Conservation (phyloP, 2,113 vertebrate genomes). For the Sebastes fasciatus region DNA sequence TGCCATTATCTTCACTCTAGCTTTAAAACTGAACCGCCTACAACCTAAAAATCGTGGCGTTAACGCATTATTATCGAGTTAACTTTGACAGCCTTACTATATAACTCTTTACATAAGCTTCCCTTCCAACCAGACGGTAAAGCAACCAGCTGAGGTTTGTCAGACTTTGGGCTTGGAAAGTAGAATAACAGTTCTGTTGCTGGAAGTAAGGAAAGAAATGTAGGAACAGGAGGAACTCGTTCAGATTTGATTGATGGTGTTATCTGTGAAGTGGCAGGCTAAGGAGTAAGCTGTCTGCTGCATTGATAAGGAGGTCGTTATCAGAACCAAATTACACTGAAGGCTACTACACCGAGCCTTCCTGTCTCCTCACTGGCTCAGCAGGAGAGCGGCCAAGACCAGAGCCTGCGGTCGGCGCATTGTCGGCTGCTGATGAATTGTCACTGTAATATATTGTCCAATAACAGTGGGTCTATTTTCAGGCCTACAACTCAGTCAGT, state of each 20-base stretch:
- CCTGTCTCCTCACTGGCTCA: slow-evolving; percentile 36
- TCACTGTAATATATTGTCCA: slow-evolving; percentile 63
- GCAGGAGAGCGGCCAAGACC: slow-evolving; percentile 46
- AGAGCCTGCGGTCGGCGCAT: slow-evolving; percentile 48
- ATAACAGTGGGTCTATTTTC: slow-evolving; percentile 70
- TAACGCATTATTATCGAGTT: too few species aligned
- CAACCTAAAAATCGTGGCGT: too few species aligned
- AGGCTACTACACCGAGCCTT: slow-evolving; percentile 37
- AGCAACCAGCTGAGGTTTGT: slow-evolving; percentile 42
- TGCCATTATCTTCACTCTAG: too few species aligned
- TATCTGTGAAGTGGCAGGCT: slow-evolving; percentile 65
- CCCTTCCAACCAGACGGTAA: neutral
- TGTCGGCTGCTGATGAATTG: slow-evolving; percentile 68
- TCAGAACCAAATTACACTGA: slow-evolving; percentile 50
- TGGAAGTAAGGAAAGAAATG: slow-evolving; percentile 38
- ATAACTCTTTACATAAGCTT: neutral
- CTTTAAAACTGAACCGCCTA: too few species aligned
- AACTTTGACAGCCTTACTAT: too few species aligned
- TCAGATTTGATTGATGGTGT: slow-evolving; percentile 55
- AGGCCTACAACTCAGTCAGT: slow-evolving; percentile 34
- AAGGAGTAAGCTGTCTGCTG: slow-evolving; percentile 65
- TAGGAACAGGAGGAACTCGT: slow-evolving; percentile 58
- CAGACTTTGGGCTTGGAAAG: slow-evolving; percentile 22
- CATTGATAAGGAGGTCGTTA: slow-evolving; percentile 65
- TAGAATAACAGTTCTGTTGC: slow-evolving; percentile 35